Evolutionary conservation across 2,888 invertebrate species (phyloP), one percentile per base, ranked within the genome.

Genomic region (Pemphredon lugubris): DNA sequence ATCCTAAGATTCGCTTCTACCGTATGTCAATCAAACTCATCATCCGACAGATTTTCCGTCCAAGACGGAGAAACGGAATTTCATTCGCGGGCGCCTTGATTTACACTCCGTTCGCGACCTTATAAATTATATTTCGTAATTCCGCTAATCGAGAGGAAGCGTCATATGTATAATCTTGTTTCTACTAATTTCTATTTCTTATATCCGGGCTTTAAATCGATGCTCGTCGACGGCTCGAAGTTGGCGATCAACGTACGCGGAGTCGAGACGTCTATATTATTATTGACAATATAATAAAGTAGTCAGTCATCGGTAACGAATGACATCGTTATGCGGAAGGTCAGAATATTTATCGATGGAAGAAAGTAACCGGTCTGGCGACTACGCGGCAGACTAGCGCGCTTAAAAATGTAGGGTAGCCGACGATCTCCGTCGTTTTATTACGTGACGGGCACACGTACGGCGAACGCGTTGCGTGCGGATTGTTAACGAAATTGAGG

Each of bases 401-500:
- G 55, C n/a, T n/a, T n/a, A 64, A 78, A 75, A 78, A 68, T 61
- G 61, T 21, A 18, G 58, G 59, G 50, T 68, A 54, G 48, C 47
- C 45, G 58, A 54, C 67, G 60, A 45, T 21, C 32, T 2, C 30
- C 53, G 59, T 34, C 53, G 59, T 65, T 65, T 68, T 59, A 54
- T 78, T 66, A 64, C 79, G 75, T 71, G 67, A 58, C n/a, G 32
- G 44, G 42, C 45, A n/a, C 26, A 26, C 21, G 26, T 13, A 2
- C 26, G 23, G 6, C 48, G 21, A 66, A 65, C 53, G 61, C 58
- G 60, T 77, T 67, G 77, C 78, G 74, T 77, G 77, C 57, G 23
- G 60, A 77, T 77, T 77, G 74, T 77, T 58, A 60, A 74, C 78
- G 66, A 77, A 70, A 77, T 74, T 70, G 78, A 70, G 78, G 70